phyloP scores from a whole-genome alignment of 1,140 invertebrate species.

The Microplitis mediator region DNA sequence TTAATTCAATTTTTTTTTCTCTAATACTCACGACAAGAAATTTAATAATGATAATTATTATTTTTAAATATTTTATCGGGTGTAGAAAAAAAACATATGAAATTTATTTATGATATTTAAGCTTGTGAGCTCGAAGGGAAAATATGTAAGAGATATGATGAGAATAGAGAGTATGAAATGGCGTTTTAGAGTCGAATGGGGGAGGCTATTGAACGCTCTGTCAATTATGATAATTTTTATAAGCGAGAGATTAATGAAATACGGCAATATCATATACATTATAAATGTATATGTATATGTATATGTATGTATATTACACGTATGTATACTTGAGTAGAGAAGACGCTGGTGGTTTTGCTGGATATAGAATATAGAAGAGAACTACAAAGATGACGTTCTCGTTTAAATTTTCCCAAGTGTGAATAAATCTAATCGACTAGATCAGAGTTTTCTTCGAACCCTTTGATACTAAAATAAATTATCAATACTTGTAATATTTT shows the following conservation, averaged over 20 bases:
- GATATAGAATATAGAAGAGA: conserved; percentile 11
- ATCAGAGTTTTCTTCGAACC: conserved; percentile 13
- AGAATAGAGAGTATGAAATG: conserved; percentile 55
- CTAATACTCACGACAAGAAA: too few relatives aligned
- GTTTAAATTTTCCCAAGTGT: conserved; percentile 22
- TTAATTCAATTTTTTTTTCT: neutral
- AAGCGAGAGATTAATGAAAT: conserved; percentile 61
- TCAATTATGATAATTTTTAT: conserved; percentile 63
- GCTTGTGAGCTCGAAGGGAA: conserved; percentile 56
- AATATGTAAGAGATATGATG: conserved; percentile 60
- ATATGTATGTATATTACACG: neutral
- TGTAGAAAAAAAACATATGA: too few relatives aligned
- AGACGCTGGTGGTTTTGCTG: neutral
- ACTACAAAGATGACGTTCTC: conserved; percentile 24
- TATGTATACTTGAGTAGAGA: neutral
- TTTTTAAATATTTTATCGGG: too few relatives aligned
- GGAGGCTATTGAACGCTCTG: conserved; percentile 57
- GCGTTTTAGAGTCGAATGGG: conserved; percentile 58
- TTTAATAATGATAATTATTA: too few relatives aligned
- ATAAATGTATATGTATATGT: too few relatives aligned
- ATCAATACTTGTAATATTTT: neutral
- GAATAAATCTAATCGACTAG: conserved; percentile 29
- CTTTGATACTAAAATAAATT: conserved; percentile 22
- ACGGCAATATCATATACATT: conserved; percentile 44
- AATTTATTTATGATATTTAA: conserved; percentile 30